Base-by-base conservation (phyloP, 2,888 invertebrate species). In the Drosophila meridionalis region DNA sequence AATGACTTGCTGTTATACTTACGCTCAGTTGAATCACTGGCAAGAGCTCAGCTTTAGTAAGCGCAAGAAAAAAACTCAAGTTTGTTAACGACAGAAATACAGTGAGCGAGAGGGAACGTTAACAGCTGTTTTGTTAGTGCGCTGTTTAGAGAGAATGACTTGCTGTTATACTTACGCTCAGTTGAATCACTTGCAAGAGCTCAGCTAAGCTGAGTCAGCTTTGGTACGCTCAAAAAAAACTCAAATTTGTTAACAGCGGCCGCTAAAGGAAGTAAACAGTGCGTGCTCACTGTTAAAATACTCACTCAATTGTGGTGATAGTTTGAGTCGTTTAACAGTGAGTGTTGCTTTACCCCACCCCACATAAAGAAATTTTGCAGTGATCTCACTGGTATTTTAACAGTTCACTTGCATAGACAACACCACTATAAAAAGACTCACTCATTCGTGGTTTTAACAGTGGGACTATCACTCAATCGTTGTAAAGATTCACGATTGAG, bases 41-140 rank as follows among this genome's bases (percentile, higher is more conserved):
- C 20, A 20, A 20, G 30, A 30, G n/a, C 14, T 30, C 48, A 8
- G 8, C 8, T n/a, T 9, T n/a, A 50, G 7, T 28, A 11, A 12
- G 28, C 47, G 30, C 14, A 9, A 14, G 6, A 40, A n/a, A 30
- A 30, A 14, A n/a, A n/a, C 50, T 50, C 20, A 20, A 20, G 20
- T 20, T 20, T 20, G 20, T 20, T 20, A 20, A 20, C 11, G 34
- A 52, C 34, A 52, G 8, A 56, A 42, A 30, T 12, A 12, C 20
- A 14, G 40, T 8, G 42, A 30, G 56, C 11, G 42, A 11, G 30
- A 11, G 34, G 20, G 47, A 32, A n/a, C 3, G 12, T 8, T 2
- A 28, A 40, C 75, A 81, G 79, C 68, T 76, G 82, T 69, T 64
- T 34, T 30, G 34, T 30, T 40, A 45, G 12, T 9, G 3, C 11